Percentiles rank a stretch among this genome's conserved stretches.
These are phyloP conservation scores for Myotis findleyi DNA, from an alignment of 2,797 vertebrate species.

Conservation along the genomic window DNA sequence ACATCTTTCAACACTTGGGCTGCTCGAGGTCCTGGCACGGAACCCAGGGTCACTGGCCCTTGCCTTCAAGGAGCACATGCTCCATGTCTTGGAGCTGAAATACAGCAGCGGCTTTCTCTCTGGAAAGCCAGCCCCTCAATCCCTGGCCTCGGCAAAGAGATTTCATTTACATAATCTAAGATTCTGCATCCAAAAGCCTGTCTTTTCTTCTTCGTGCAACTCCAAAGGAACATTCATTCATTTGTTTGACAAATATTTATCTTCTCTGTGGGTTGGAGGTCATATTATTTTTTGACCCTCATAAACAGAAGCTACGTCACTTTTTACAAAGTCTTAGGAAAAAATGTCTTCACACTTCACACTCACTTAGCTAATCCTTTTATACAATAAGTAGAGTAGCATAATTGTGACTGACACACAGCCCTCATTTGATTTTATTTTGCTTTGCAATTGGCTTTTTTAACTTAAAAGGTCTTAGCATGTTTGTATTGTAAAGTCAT, in stretches of 20 bases:
- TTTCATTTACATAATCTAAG: not conserved
- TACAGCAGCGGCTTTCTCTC: not conserved
- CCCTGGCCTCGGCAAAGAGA: not conserved
- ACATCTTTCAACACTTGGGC: conserved; percentile 46
- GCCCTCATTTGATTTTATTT: not conserved
- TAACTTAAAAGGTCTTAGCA: conserved; percentile 27
- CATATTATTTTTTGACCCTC: not conserved
- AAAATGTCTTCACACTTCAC: not conserved
- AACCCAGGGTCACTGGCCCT: conserved; percentile 49
- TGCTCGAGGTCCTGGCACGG: not conserved
- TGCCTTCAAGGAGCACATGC: not conserved
- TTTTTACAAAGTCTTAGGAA: conserved; percentile 16
- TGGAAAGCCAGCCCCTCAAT: not conserved
- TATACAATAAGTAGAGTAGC: not conserved
- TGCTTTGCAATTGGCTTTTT: not conserved
- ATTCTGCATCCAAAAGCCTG: not conserved
- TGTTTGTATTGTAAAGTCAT: conserved; percentile 44
- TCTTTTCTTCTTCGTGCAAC: conserved; percentile 28
- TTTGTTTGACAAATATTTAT: conserved; percentile 28
- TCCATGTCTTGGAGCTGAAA: not conserved
- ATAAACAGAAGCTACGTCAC: not conserved
- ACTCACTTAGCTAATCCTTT: conserved; percentile 18
- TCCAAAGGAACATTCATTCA: conserved; percentile 29
- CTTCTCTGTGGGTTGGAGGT: conserved; percentile 26
- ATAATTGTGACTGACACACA: not conserved